Evolutionary conservation across 2,888 invertebrate species (phyloP).

Genomic region (Trilocha varians): DNA sequence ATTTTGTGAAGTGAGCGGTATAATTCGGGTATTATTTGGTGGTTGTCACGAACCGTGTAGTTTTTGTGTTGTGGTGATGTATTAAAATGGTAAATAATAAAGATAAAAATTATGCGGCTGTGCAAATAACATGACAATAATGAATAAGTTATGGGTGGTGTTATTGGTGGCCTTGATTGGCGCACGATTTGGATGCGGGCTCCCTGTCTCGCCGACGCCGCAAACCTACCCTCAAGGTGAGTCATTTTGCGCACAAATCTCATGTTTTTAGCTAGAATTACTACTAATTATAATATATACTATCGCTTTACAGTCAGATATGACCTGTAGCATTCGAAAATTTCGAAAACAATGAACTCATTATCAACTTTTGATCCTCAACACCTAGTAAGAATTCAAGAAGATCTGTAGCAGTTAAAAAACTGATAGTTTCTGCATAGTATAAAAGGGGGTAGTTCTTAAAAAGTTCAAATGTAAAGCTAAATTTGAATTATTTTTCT

Average conservation of each 20-base stretch:
- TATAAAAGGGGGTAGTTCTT: too few species aligned
- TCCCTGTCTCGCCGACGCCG: slow-evolving; percentile 61
- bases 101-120: slow-evolving; percentile 60
- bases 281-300: background rate
- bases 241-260: slow-evolving; percentile 35
- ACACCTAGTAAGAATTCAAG: too few species aligned
- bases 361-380: too few species aligned
- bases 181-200: slow-evolving; percentile 54
- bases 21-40: slow-evolving; percentile 38
- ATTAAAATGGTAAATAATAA: slow-evolving; percentile 65
- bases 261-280: slow-evolving; percentile 24
- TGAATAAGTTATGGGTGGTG: slow-evolving; percentile 63
- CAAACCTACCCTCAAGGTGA: slow-evolving; percentile 66
- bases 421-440: too few species aligned
- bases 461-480: too few species aligned
- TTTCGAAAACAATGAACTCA: too few species aligned
- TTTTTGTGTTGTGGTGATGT: slow-evolving; percentile 68
- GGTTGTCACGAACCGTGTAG: slow-evolving; percentile 67
- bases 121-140: slow-evolving; percentile 67
- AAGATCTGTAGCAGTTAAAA: too few species aligned
- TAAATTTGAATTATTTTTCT: too few species aligned
- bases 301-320: too few species aligned
- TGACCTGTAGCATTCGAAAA: too few species aligned
- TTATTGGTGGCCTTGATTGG: slow-evolving; percentile 63
- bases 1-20: slow-evolving; percentile 35